A percentile compares a stretch with the other conserved stretches of the same genome.
phyloP scores from a whole-genome alignment of 2,888 invertebrate species.

The Sphecodes monilicornis region DNA sequence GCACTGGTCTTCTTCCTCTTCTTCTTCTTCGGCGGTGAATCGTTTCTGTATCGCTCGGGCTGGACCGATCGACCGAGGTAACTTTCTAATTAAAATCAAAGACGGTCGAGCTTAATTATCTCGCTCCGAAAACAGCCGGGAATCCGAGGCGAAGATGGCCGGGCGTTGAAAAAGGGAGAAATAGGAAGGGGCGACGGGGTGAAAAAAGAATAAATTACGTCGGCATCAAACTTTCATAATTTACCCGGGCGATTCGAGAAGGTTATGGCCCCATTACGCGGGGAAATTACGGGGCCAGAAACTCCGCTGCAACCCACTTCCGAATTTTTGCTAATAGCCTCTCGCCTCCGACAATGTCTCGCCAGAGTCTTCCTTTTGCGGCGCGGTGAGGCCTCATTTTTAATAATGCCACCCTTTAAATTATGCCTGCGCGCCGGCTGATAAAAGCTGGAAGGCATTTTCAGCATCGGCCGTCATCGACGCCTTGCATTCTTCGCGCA shows the following conservation, averaged over 20 bases:
- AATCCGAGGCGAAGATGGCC: conserved; percentile 8
- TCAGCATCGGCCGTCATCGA: conserved; percentile 62
- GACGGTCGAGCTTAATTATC: conserved; percentile 3
- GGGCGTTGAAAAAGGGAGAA: background rate
- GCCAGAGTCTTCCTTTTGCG: conserved; percentile 21
- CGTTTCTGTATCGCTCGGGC: background rate
- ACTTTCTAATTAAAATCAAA: conserved; percentile 27
- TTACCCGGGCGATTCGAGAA: background rate
- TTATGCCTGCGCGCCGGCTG: conserved; percentile 61
- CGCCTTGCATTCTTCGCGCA: conserved; percentile 50
- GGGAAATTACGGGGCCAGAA: conserved; percentile 6
- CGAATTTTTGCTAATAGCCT: conserved; percentile 45
- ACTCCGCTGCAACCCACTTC: conserved; percentile 41
- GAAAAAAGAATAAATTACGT: conserved; percentile 14
- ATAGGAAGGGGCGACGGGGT: background rate
- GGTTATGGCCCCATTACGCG: conserved; percentile 16
- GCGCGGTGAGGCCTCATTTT: conserved; percentile 45
- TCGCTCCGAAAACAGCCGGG: background rate
- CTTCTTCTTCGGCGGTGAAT: background rate
- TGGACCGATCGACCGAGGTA: background rate
- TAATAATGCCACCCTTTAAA: conserved; percentile 61
- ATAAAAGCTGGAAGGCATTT: conserved; percentile 65
- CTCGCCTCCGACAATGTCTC: conserved; percentile 50
- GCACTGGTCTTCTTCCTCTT: background rate
- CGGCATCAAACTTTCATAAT: conserved; percentile 20